Evolutionary conservation across 1,140 invertebrate species (phyloP), one percentile per base, ranked within the genome.

Genomic region (Hestina assimilis): DNA sequence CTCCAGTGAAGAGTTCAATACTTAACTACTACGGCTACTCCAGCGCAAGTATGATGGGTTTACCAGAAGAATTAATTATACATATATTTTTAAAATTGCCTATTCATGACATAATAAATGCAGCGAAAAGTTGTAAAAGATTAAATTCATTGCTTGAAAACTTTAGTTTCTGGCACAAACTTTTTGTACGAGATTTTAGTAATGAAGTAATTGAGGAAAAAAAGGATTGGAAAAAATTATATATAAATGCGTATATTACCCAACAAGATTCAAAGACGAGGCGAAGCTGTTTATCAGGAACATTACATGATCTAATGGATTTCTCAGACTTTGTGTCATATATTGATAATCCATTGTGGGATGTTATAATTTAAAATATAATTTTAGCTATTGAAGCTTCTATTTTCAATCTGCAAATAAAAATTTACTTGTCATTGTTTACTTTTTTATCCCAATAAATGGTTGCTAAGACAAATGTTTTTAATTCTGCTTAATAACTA

Each of bases 21-120:
- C 63, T 86, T 9, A 80, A 43, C 53, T 55, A 70, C 51, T 71
- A 66, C 68, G 83, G 81, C 8, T 83, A 77, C 68, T 62, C 75
- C 4, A 76, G 80, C 74, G 79, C 81, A 45, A 86, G 83, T 74
- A 68, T 88, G 31, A 57, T 79, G n/a, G 84, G 81, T 3, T 31
- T 88, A n/a, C 84, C 84, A 20, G 80, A 84, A 60, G 83, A 88
- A 56, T 45, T 86, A 11, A 50, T 79, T 12, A 63, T 68, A 14
- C 76, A 78, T 43, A 78, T 88, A 43, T 47, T 80, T 31, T 42
- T 79, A 4, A 53, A 69, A 29, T 45, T 88, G 5, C 41, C 71
- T 20, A 40, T 79, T 8, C 33, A 26, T 24, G 77, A 85, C 52
- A 51, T 86, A 23, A 15, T 79, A 26, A 79, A 57, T 63, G 19